Percentiles rank a stretch among this genome's conserved stretches.
Evolutionary conservation across 2,797 vertebrate genomes (phyloP).

Genomic region (Karalla daura): DNA sequence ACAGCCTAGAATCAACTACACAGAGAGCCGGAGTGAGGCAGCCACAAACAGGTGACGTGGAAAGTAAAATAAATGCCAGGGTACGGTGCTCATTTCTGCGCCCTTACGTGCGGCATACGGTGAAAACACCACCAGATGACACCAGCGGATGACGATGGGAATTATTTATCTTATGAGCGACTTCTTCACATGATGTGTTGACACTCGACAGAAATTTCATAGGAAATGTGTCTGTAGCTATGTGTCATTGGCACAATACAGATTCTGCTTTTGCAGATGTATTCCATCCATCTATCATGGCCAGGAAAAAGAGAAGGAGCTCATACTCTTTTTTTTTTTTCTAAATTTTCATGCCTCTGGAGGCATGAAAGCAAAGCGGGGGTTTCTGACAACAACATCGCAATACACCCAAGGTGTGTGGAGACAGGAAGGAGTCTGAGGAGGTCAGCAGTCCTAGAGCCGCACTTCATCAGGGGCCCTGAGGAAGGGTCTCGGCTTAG

Average conservation of each 20-base stretch:
- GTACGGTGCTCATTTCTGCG: neutral
- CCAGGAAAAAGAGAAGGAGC: neutral
- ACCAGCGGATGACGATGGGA: neutral
- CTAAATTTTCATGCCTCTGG: neutral
- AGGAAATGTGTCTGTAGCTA: too few species aligned
- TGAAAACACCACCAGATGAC: neutral
- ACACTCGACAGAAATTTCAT: neutral
- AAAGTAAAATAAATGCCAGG: conserved; percentile 21
- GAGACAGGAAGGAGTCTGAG: neutral
- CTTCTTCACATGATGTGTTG: neutral
- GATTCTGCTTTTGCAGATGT: neutral
- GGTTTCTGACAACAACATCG: neutral
- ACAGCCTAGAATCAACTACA: conserved; percentile 27
- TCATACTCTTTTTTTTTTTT: neutral
- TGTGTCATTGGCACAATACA: neutral
- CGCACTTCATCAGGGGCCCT: neutral
- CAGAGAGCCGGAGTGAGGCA: neutral
- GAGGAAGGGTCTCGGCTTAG: too few species aligned
- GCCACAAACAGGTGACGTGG: neutral
- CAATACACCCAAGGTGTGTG: neutral
- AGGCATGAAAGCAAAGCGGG: neutral
- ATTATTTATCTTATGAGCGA: neutral
- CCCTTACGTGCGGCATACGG: neutral
- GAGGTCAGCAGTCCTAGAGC: neutral
- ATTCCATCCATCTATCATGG: neutral